Conservation (phyloP, 2,113 vertebrate genomes). For the Lasiurus cinereus region DNA sequence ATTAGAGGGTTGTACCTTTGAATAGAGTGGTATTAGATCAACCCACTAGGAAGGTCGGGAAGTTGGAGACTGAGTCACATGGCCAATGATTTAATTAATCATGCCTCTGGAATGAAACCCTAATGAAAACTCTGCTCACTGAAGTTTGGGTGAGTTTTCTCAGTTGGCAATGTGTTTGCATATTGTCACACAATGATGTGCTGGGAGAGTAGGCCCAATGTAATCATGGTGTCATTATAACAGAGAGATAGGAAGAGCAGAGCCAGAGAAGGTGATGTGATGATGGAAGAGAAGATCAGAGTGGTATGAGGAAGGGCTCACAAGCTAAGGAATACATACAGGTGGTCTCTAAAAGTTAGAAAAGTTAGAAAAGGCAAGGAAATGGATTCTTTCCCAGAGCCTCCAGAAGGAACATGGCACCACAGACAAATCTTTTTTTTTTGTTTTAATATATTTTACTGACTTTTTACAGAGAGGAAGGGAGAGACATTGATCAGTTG, state of each 20-base stretch:
- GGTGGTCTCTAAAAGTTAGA: not conserved
- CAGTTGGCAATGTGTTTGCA: not conserved
- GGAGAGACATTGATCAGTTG: too few species aligned
- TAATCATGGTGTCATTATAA: not conserved
- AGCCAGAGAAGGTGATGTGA: not conserved
- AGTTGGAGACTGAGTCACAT: not conserved
- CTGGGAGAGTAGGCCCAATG: not conserved
- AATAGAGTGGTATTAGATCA: not conserved
- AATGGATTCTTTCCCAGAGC: not conserved
- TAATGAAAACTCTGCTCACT: not conserved
- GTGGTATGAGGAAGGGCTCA: not conserved
- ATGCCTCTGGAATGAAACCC: not conserved
- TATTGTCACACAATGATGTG: not conserved
- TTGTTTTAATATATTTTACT: too few species aligned
- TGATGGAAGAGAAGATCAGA: not conserved
- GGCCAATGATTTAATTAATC: not conserved
- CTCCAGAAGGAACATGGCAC: not conserved
- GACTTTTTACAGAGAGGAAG: too few species aligned
- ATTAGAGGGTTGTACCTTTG: not conserved
- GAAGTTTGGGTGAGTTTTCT: not conserved
- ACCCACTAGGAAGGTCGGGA: not conserved
- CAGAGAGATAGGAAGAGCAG: not conserved
- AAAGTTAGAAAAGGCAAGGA: not conserved
- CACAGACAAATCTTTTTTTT: too few species aligned
- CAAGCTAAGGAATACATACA: not conserved